Base-by-base conservation (phyloP, 2,888 invertebrate genomes). In the Philaethria dido region DNA sequence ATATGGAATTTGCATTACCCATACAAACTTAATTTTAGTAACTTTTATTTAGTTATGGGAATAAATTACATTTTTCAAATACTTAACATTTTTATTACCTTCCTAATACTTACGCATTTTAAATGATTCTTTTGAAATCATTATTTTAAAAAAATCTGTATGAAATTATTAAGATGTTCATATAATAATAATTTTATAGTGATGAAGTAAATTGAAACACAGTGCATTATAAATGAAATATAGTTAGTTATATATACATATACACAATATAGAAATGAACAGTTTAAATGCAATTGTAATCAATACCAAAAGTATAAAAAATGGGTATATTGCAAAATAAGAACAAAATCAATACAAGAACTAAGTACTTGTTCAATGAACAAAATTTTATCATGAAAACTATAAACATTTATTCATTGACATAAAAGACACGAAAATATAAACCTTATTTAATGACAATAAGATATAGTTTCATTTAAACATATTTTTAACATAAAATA, bases 381-480 rank as follows among this genome's bases (percentile, higher is more conserved):
- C 13, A 25, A 14, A 54, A 18, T 44, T 18, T 39, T 42, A 13
- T 33, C 18, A 44, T 54, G 4, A 22, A 9, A 44, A 45, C 29
- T 55, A 45, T 16, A 33, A 55, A 47, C 20, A 64, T 25, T 39
- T 48, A 33, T 36, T 39, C 18, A 18, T 47, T 48, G 36, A 42
- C 57, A 36, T 25, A 48, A n/a, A 33, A 13, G 16, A 4, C 22
- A 25, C 9, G 25, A 57, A 64, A 48, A 20, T 25, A 39, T 64
- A 48, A 11, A 39, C 64, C 55, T 64, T 64, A 57, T 39, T 13
- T 5, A 4, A 3, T 25, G 1, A 64, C 47, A 48, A 55, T 64
- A 64, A 64, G 57, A 39, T 22, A 25, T 39, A 57, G 25, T 39
- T 47, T 57, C 13, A 47, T 20, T 25, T 57, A 36, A 39, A 39